A percentile compares a stretch with the other conserved stretches of the same genome.
Conservation (phyloP, 2,113 vertebrate species). For the Sebastes schlegelii region DNA sequence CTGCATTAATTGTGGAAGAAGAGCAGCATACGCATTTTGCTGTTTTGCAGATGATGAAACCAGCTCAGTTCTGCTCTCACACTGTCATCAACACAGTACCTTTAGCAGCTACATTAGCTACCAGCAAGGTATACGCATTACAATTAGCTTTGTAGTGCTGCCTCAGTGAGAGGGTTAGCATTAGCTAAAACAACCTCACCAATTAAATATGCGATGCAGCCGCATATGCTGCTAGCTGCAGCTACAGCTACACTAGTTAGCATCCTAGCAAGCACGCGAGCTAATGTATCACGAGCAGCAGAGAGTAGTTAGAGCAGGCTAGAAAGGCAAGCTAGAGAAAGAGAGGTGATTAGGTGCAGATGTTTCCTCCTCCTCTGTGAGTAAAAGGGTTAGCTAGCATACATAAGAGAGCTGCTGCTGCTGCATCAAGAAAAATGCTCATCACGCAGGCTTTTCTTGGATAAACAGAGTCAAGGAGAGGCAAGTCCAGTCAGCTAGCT, state of each 20-base stretch:
- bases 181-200: slow-evolving; percentile 53
- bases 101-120: slow-evolving; percentile 50
- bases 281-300: slow-evolving; percentile 18
- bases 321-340: slow-evolving; percentile 55
- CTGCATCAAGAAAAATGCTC: slow-evolving; percentile 55
- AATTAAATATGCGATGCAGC: slow-evolving; percentile 57
- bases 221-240: slow-evolving; percentile 53
- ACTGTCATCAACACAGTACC: slow-evolving; percentile 29
- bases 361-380: slow-evolving; percentile 54
- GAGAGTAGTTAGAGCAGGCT: slow-evolving; percentile 38
- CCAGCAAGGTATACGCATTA: slow-evolving; percentile 60
- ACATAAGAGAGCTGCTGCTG: slow-evolving; percentile 52
- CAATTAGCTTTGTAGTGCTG: slow-evolving; percentile 65
- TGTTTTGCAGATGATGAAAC: too few relatives aligned
- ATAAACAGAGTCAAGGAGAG: slow-evolving; percentile 28
- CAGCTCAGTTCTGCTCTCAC: too few relatives aligned
- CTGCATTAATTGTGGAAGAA: slow-evolving; percentile 28
- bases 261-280: slow-evolving; percentile 41
- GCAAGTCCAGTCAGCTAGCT: slow-evolving; percentile 62
- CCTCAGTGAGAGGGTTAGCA: slow-evolving; percentile 49
- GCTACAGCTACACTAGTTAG: slow-evolving; percentile 50
- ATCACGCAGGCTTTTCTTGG: slow-evolving; percentile 48
- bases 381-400: slow-evolving; percentile 71
- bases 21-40: not conserved
- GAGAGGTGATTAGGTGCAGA: slow-evolving; percentile 81